Percentiles rank a stretch among this genome's conserved stretches.
These are phyloP conservation scores for Melanocharis versteri DNA, from an alignment of 2,113 vertebrate species.

Conservation along the genomic window DNA sequence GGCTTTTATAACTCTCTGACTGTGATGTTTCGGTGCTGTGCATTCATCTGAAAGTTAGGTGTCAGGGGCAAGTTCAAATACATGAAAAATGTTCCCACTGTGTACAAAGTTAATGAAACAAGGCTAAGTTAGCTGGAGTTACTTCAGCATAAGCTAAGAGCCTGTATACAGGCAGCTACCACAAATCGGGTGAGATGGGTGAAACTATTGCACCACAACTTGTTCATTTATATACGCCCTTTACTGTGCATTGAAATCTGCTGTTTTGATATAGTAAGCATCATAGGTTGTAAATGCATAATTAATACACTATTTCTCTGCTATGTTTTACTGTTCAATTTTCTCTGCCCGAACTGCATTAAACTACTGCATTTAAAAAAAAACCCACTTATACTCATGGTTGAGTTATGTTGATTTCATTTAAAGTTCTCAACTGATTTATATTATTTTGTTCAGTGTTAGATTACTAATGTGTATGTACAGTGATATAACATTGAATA, in stretches of 20 bases:
- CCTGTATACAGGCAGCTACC: not conserved
- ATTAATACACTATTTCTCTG: not conserved
- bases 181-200: not conserved
- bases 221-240: not conserved
- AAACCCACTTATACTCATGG: not conserved
- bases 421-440: not conserved
- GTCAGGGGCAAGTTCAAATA: not conserved
- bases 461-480: not conserved
- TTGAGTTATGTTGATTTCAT: not conserved
- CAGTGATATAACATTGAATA: not conserved
- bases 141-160: not conserved
- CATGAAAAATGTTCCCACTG: not conserved
- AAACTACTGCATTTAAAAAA: not conserved
- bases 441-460: not conserved
- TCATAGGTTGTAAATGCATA: not conserved
- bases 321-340: not conserved
- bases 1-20: not conserved
- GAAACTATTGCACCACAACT: not conserved
- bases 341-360: not conserved
- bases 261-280: not conserved
- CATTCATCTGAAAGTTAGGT: not conserved
- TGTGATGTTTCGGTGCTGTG: not conserved
- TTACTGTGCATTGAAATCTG: not conserved
- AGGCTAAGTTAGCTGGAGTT: not conserved
- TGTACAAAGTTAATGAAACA: not conserved